Evolutionary conservation across 2,888 invertebrate species (phyloP).

Genomic region (Temnothorax unifasciatus): DNA sequence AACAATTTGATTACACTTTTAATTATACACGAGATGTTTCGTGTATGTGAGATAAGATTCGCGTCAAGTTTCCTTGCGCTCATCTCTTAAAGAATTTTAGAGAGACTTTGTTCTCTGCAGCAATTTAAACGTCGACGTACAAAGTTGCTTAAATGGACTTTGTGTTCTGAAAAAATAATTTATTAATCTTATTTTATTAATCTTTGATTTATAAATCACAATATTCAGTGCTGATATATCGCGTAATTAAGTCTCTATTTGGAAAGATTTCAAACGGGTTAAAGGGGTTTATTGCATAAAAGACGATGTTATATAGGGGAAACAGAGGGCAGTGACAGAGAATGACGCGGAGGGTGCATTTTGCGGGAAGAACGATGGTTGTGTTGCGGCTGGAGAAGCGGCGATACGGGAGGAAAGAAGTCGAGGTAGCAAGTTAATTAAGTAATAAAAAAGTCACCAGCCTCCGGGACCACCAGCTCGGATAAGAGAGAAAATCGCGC

Average conservation of each 20-base stretch:
- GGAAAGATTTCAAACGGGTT: constrained; percentile 14
- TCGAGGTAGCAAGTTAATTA: constrained; percentile 81
- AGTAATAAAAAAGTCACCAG: constrained; percentile 84
- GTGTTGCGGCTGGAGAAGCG: constrained; percentile 40
- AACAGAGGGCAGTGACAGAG: constrained; percentile 1
- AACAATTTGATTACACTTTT: constrained; percentile 51
- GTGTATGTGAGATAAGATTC: constrained; percentile 1
- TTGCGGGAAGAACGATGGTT: constrained; percentile 45
- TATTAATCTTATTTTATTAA: not conserved
- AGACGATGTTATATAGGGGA: constrained; percentile 8
- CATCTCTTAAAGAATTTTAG: not conserved
- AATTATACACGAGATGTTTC: constrained; percentile 34
- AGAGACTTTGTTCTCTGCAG: not conserved
- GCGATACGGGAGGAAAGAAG: constrained; percentile 62
- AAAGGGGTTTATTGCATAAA: constrained; percentile 22
- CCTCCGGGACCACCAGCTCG: constrained; percentile 50
- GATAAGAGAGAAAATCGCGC: constrained; percentile 38
- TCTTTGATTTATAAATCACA: not conserved
- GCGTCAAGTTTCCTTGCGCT: not conserved
- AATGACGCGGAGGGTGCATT: constrained; percentile 36
- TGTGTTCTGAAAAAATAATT: not conserved
- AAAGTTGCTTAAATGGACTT: not conserved
- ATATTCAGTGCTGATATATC: not conserved
- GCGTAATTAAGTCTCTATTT: not conserved
- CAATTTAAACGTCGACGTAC: not conserved